Evolutionary conservation across 2,113 vertebrate species (phyloP), one percentile per base, ranked within the genome.

Genomic region (Ophthalmolycus amberensis): DNA sequence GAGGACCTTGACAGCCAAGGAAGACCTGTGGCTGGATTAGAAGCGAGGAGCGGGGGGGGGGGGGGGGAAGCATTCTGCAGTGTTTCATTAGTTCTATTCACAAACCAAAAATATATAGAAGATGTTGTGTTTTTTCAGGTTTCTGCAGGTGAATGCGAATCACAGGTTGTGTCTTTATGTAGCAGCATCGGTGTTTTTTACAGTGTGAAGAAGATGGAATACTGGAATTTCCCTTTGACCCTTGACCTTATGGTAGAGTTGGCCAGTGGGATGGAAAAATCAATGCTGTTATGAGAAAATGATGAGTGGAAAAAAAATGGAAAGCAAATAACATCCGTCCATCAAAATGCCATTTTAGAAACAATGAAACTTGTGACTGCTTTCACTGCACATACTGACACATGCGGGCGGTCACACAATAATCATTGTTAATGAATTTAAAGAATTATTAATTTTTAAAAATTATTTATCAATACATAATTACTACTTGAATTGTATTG

Each of bases 291-390:
- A 81, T 89, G 88, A 82, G 75, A 72, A 87, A 77, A 85, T 50
- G 77, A 85, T 50, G 77, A 88, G 79, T 78, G 32, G 86, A 37
- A 89, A 80, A 90, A 65, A 89, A 80, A 46, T 20, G 11, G 73
- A 71, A 77, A 81, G 74, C 38, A 85, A 88, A 89, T 90, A 87
- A 90, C 91, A 83, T 34, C 74, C 82, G 85, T 91, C 88, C 72
- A 81, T 91, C 88, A 92, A 92, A 80, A 89, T 88, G 86, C 81
- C 79, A 87, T 32, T 71, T 29, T 20, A 56, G 80, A 88, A 90
- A 84, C 83, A 82, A 62, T 83, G 74, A 85, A 82, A 74, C 60
- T 27, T 58, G 50, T 72, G 80, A 66, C 62, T 78, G 73, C 64
- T 88, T 75, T 84, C 40, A 71, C 63, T 79, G 81, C 82, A 81